These are phyloP conservation scores for Drosophila carrolli DNA, from an alignment of 1,140 invertebrate species.

Conservation along the genomic window DNA sequence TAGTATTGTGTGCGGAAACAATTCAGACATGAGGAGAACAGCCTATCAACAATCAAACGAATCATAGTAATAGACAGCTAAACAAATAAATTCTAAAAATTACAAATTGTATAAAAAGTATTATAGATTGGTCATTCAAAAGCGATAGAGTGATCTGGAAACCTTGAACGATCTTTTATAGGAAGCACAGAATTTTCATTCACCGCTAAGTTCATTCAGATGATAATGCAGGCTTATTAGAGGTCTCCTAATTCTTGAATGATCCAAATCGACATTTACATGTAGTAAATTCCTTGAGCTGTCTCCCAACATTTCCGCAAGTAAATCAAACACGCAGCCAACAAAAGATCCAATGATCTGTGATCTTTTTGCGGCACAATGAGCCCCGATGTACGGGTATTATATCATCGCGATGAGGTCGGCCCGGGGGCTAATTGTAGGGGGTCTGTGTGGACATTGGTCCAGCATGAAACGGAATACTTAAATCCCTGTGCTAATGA, in stretches of 20 bases:
- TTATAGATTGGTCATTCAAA: background rate
- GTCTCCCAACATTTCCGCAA: slow-evolving; percentile 31
- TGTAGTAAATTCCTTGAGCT: slow-evolving; percentile 30
- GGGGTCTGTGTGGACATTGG: slow-evolving; percentile 21
- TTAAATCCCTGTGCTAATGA: slow-evolving; percentile 44
- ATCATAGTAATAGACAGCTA: background rate
- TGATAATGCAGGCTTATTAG: slow-evolving; percentile 23
- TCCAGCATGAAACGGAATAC: slow-evolving; percentile 68
- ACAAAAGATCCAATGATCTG: slow-evolving; percentile 35
- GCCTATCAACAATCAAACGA: too few species aligned
- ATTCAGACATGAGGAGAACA: background rate
- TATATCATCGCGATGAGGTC: slow-evolving; percentile 31
- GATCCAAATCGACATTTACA: slow-evolving; percentile 38
- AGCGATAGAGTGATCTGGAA: slow-evolving; percentile 1
- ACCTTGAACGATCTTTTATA: slow-evolving; percentile 12
- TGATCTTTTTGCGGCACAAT: slow-evolving; percentile 42
- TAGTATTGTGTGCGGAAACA: background rate
- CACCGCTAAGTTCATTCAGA: slow-evolving; percentile 37
- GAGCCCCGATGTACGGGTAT: slow-evolving; percentile 18
- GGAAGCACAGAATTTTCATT: slow-evolving; percentile 18
- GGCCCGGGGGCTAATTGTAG: slow-evolving; percentile 53
- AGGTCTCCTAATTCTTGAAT: background rate
- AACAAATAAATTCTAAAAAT: background rate
- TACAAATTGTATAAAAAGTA: background rate
- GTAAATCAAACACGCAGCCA: slow-evolving; percentile 22